Conservation (phyloP, 30 jellyfish, hydroid and myxozoan genomes). For the Aurelia sp. region DNA sequence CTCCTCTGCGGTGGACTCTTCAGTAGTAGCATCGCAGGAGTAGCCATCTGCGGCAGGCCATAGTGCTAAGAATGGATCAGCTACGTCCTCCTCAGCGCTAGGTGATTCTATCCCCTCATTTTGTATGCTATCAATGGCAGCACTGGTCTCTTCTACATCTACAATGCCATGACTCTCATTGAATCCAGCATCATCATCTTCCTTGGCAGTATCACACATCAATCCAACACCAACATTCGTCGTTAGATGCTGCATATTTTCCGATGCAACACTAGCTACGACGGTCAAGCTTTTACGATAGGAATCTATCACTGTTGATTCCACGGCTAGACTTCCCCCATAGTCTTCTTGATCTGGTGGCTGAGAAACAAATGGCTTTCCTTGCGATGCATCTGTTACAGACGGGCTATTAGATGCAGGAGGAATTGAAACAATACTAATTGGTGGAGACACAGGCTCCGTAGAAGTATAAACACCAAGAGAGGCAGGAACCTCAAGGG, state of each 20-base stretch:
- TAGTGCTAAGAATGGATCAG: slow-evolving; percentile 34
- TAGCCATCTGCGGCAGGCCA: slow-evolving; percentile 57
- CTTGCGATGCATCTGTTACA: no score
- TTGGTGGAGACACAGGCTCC: no score
- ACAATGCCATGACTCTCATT: slow-evolving; percentile 21
- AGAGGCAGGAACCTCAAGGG: no score
- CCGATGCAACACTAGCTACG: not conserved
- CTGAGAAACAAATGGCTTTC: no score
- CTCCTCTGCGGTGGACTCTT: slow-evolving; percentile 24
- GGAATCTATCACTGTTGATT: no score
- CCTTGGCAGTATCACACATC: not conserved
- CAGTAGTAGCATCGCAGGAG: slow-evolving; percentile 11
- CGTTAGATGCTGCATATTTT: not conserved
- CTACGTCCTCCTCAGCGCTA: slow-evolving; percentile 54
- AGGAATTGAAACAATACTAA: no score
- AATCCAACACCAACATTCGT: not conserved
- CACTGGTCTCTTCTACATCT: slow-evolving; percentile 67
- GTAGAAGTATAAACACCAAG: no score
- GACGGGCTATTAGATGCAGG: no score
- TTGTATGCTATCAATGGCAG: slow-evolving; percentile 71
- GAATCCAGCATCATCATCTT: not conserved
- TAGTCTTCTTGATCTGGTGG: no score
- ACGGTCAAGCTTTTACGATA: no score
- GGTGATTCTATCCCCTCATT: slow-evolving; percentile 44
- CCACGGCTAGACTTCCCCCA: no score